Conservation (phyloP, 1,140 invertebrate species). For the Cydia fagiglandana region DNA sequence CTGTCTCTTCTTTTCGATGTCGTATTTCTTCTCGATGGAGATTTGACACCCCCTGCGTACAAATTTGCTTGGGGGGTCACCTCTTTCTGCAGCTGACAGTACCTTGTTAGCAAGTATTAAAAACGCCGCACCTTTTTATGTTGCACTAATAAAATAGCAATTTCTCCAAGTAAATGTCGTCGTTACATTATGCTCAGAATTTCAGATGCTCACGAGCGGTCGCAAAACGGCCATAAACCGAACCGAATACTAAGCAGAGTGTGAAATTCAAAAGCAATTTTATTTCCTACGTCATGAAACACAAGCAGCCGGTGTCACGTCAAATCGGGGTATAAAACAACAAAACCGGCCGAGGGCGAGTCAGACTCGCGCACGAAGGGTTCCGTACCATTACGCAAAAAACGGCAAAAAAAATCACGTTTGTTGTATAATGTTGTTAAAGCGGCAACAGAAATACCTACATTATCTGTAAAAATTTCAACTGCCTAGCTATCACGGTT, state of each 20-base stretch:
- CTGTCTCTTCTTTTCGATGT: too few species aligned
- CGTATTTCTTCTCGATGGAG: background rate
- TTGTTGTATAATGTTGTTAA: too few species aligned
- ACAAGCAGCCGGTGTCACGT: constrained; percentile 36
- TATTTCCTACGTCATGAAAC: constrained; percentile 40
- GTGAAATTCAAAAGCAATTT: constrained; percentile 49
- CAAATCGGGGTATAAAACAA: constrained; percentile 39
- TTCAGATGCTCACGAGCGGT: constrained; percentile 46
- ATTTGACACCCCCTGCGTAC: too few species aligned
- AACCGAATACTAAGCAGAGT: constrained; percentile 43
- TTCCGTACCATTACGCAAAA: too few species aligned
- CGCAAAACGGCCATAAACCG: constrained; percentile 56
- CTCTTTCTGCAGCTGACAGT: background rate
- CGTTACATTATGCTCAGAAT: constrained; percentile 11
- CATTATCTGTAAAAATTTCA: too few species aligned
- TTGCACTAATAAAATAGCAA: constrained; percentile 15
- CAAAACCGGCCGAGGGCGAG: background rate
- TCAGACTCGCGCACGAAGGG: too few species aligned
- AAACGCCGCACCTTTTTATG: background rate
- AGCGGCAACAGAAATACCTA: too few species aligned
- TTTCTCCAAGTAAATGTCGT: constrained; percentile 12
- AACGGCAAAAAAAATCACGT: too few species aligned
- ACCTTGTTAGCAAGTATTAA: background rate
- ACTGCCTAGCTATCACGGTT: too few species aligned
- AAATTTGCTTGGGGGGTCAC: too few species aligned